Evolutionary conservation across 1,140 invertebrate species (phyloP), one percentile per base, ranked within the genome.

Genomic region (Panulirus ornatus): DNA sequence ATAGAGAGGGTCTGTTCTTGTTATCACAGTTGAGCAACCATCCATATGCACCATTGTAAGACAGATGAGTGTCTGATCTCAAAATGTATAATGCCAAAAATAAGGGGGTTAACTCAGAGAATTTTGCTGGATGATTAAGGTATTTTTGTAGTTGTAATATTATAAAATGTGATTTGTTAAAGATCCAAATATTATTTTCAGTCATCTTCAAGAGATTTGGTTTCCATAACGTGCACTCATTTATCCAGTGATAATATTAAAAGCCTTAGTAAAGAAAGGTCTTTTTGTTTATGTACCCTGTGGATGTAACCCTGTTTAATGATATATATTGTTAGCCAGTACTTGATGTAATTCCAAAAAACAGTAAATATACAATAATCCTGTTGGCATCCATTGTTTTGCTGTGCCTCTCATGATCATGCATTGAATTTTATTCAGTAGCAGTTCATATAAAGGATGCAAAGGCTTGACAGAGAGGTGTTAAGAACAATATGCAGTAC

Each of bases 251-350:
- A 75, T 75, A 75, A 38, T 75, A 75, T 75, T 75, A 75, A 75
- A 75, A 75, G 73, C 73, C 36, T 34, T 75, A 75, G 73, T 75
- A 42, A 34, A 75, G 73, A 27, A 40, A 75, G 38, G 27, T 40
- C 34, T 75, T 30, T 75, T 42, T 75, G 73, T 75, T 75, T n/a
- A 75, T 75, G 73, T 75, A 75, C 36, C 73, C 73, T 75, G 22
- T 75, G 73, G 73, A 34, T 75, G 73, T 75, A 75, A 75, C 27
- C 73, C 73, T 75, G 73, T 54, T 81, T 54, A 51, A 54, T 27
- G 36, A 81, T 81, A 34, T 58, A 54, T 58, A 81, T 82, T 54
- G 44, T 82, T 82, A 58, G 54, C 2, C 44, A 82, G 34, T 54
- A 82, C 19, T 82, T 82, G 44, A 51, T 82, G 44, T 58, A 30